These are phyloP conservation scores for Calonectris borealis DNA, from an alignment of 2,113 vertebrate species.

Conservation along the genomic window DNA sequence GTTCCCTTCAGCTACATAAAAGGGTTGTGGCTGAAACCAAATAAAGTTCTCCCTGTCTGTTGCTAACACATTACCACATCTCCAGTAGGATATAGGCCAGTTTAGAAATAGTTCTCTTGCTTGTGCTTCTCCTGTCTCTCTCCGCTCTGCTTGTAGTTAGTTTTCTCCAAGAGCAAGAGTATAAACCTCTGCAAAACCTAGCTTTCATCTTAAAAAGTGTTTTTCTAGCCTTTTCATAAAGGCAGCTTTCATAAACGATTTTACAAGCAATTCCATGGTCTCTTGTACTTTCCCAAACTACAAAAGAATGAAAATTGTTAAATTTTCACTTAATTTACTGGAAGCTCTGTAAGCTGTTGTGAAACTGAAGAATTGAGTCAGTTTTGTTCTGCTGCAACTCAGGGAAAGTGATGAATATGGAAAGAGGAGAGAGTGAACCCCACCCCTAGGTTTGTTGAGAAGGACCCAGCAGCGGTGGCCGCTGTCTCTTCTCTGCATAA, in stretches of 20 bases:
- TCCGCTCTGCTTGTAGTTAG: not conserved
- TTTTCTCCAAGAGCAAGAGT: not conserved
- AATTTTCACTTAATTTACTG: slow-evolving; percentile 19
- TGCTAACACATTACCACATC: not conserved
- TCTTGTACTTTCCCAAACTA: not conserved
- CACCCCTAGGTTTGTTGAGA: not conserved
- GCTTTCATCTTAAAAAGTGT: not conserved
- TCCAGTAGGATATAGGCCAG: not conserved
- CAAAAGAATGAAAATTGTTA: not conserved
- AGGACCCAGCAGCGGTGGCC: not conserved
- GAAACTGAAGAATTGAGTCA: not conserved
- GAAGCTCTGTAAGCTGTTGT: not conserved
- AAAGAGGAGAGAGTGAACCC: not conserved
- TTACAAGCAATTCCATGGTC: not conserved
- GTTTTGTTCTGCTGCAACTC: not conserved
- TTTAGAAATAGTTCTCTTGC: not conserved
- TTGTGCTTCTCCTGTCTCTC: not conserved
- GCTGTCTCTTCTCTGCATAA: not conserved
- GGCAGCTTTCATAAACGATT: not conserved
- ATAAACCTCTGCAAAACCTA: not conserved
- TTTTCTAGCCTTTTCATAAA: not conserved
- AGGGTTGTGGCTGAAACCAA: not conserved
- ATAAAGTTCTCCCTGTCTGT: not conserved
- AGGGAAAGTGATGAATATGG: not conserved
- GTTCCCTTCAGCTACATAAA: not conserved